Evolutionary conservation across 2,113 vertebrate genomes (phyloP), one percentile per base, ranked within the genome.

Genomic region (Siniperca chuatsi): DNA sequence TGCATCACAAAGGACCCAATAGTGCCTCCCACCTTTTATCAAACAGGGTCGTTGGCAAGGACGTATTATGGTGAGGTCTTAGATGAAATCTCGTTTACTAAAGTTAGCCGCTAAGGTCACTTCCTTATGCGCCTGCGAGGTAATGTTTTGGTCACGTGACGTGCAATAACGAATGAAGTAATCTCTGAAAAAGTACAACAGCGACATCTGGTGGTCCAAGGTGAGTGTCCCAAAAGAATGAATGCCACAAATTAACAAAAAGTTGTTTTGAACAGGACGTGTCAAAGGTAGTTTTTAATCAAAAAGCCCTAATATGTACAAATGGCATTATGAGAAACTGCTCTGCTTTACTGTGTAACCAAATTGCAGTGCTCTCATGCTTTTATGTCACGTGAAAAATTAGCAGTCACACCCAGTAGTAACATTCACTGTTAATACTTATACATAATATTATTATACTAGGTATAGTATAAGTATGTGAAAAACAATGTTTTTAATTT

Each of bases 71-170:
- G 21, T 10, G 7, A 44, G 15, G 18, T 60, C 42, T 50, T 6
- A 0, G 9, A 13, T 2, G 8, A 48, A 61, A 81, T 46, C 48
- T 81, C 72, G 64, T 65, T 20, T 23, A n/a, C n/a, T 54, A 48
- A 40, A 2, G 25, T 46, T 72, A 84, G 68, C 73, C 12, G 11
- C 55, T 52, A 25, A 60, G 5, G 58, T 10, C 21, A 74, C 77
- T 76, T 85, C 85, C 82, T 61, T 0, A 2, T 66, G 2, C 2
- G 0, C 15, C 3, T 46, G 0, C 0, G 1, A 44, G 25, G n/a
- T 3, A 16, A 33, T 91, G 83, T 92, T 90, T 64, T 81, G 33
- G 42, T 86, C 87, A 91, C 55, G 82, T 95, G 94, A 89, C 68
- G 9, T 1, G 8, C 2, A 0, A 2, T 0, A 58, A 25, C 84